phyloP scores from a whole-genome alignment of 2,888 invertebrate species.

The Melitaea athalia region DNA sequence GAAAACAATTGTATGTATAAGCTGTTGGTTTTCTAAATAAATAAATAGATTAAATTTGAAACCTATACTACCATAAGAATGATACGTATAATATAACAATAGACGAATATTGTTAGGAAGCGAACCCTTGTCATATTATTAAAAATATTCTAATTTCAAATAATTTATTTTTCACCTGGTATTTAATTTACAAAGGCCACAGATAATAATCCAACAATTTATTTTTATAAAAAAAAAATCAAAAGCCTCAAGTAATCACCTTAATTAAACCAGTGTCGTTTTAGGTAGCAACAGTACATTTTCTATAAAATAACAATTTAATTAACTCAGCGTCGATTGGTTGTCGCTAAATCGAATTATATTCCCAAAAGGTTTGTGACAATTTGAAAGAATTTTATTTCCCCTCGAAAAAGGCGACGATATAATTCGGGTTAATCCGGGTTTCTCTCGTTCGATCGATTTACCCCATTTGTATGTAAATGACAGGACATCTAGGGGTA shows the following conservation, averaged over 20 bases:
- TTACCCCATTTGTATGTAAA: slow-evolving; percentile 27
- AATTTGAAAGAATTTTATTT: slow-evolving; percentile 19
- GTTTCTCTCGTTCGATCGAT: slow-evolving; percentile 20
- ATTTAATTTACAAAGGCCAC: too few species aligned
- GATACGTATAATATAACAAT: too few species aligned
- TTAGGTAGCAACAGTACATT: background rate
- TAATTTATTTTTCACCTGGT: too few species aligned
- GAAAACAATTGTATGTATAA: too few species aligned
- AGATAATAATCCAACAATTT: too few species aligned
- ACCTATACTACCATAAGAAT: too few species aligned
- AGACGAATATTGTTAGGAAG: too few species aligned
- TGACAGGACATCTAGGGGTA: slow-evolving; percentile 19
- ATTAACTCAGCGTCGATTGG: slow-evolving; percentile 5
- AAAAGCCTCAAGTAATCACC: background rate
- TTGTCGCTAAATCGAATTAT: slow-evolving; percentile 1
- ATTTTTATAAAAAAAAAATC: background rate
- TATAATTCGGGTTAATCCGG: slow-evolving; percentile 27
- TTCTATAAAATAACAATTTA: background rate
- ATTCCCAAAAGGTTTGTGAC: slow-evolving; percentile 9
- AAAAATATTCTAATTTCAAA: too few species aligned
- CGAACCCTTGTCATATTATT: too few species aligned
- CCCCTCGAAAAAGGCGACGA: slow-evolving; percentile 13
- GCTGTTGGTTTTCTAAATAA: too few species aligned
- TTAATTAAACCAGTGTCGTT: background rate
- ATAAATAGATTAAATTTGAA: too few species aligned